A percentile compares a stretch with the other conserved stretches of the same genome.
Conservation (phyloP, 2,797 vertebrate species). For the Taeniopygia guttata region DNA sequence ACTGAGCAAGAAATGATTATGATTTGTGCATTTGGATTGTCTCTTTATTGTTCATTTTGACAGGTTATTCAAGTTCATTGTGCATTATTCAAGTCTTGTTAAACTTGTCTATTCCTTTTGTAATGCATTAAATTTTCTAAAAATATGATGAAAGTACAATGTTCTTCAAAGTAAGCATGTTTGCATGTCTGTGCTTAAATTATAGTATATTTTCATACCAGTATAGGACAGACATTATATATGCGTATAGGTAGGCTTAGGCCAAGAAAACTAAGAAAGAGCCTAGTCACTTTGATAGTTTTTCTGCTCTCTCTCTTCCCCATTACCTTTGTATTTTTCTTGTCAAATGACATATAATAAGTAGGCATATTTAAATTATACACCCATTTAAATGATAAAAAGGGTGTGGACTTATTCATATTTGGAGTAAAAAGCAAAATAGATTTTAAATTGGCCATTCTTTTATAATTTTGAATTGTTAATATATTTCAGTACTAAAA, state of each 20-base stretch:
- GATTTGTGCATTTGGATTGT: background rate
- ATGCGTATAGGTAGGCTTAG: background rate
- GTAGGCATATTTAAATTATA: background rate
- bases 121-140: background rate
- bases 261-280: background rate
- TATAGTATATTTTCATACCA: background rate
- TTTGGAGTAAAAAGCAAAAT: background rate
- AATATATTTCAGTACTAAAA: background rate
- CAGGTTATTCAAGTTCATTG: conserved; percentile 40
- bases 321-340: background rate
- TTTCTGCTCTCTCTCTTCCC: background rate
- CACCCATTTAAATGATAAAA: background rate
- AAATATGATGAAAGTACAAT: background rate
- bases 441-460: background rate
- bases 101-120: conserved; percentile 12
- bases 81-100: background rate
- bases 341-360: background rate
- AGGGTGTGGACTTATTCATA: background rate
- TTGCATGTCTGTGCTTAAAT: conserved; percentile 10
- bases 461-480: background rate
- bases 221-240: background rate
- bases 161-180: conserved; percentile 20
- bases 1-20: conserved; percentile 12
- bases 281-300: background rate
- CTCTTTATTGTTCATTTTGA: conserved; percentile 51